Percentiles rank a stretch among this genome's conserved stretches.
Conservation (phyloP, 2,797 vertebrate genomes). For the Pseudochirops corinnae region DNA sequence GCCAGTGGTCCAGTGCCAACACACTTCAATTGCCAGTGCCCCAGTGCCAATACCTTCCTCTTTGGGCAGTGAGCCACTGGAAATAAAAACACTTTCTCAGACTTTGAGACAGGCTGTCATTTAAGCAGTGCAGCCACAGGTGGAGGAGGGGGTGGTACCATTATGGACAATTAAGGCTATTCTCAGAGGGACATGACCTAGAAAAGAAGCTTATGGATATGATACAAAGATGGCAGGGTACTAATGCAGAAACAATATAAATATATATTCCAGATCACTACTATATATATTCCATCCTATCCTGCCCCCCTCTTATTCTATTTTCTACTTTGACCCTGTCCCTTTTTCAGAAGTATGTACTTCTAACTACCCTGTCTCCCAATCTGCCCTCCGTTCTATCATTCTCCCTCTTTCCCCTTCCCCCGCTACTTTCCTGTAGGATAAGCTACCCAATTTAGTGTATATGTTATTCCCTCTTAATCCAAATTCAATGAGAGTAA, state of each 20-base stretch:
- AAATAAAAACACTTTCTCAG: not conserved
- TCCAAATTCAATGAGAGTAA: too few species aligned
- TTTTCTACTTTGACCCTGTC: too few species aligned
- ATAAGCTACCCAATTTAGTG: too few species aligned
- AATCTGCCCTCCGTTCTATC: too few species aligned
- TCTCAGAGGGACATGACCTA: not conserved
- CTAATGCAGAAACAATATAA: not conserved
- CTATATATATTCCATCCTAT: too few species aligned
- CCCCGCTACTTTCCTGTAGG: too few species aligned
- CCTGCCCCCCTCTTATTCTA: too few species aligned
- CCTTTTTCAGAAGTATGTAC: too few species aligned
- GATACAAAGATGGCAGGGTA: not conserved
- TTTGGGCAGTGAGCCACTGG: not conserved
- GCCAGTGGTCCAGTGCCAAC: not conserved
- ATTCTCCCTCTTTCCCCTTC: too few species aligned
- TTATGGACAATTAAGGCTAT: not conserved
- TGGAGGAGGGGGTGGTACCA: not conserved
- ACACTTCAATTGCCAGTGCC: not conserved
- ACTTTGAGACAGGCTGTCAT: not conserved
- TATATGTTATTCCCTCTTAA: too few species aligned
- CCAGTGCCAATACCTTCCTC: not conserved
- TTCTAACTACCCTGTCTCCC: too few species aligned
- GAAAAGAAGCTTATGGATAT: not conserved
- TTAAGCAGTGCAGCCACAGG: not conserved
- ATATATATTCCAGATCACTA: not conserved